Evolutionary conservation across 2,888 invertebrate species (phyloP).

Genomic region (Drosophila maculinotata): DNA sequence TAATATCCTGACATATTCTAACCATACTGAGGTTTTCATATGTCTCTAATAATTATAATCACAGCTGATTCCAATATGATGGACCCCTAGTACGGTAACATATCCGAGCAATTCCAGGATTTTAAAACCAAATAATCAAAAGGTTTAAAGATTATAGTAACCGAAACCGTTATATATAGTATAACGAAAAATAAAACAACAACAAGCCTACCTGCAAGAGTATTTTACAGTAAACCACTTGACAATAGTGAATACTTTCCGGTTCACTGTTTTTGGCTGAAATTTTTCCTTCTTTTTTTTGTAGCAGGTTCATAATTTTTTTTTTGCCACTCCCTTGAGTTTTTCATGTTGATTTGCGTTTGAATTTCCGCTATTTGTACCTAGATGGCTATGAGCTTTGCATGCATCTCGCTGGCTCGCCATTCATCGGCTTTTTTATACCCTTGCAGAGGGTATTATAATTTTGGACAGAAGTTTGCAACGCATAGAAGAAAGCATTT

Average conservation of each 20-base stretch:
- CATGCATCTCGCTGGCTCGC: conserved; percentile 18
- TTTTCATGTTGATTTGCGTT: conserved; percentile 72
- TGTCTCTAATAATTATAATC: too few species aligned
- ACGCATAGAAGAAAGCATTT: too few species aligned
- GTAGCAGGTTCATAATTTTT: too few species aligned
- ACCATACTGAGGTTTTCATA: too few species aligned
- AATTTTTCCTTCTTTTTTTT: conserved; percentile 12
- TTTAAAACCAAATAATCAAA: too few species aligned
- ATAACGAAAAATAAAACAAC: background rate
- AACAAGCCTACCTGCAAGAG: background rate
- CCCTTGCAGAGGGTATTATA: too few species aligned
- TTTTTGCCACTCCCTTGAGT: conserved; percentile 40
- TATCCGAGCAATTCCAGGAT: background rate
- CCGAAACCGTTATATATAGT: background rate
- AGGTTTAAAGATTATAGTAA: too few species aligned
- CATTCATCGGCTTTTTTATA: conserved; percentile 37
- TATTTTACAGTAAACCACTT: conserved; percentile 18
- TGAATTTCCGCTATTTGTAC: conserved; percentile 60
- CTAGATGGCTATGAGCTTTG: conserved; percentile 20
- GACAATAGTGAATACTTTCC: conserved; percentile 15
- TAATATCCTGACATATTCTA: too few species aligned
- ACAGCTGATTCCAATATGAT: too few species aligned
- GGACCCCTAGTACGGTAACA: background rate
- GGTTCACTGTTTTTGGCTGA: conserved; percentile 16
- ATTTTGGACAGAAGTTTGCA: too few species aligned